Base-by-base conservation (phyloP, 2,113 vertebrate genomes). In the Pogona vitticeps region DNA sequence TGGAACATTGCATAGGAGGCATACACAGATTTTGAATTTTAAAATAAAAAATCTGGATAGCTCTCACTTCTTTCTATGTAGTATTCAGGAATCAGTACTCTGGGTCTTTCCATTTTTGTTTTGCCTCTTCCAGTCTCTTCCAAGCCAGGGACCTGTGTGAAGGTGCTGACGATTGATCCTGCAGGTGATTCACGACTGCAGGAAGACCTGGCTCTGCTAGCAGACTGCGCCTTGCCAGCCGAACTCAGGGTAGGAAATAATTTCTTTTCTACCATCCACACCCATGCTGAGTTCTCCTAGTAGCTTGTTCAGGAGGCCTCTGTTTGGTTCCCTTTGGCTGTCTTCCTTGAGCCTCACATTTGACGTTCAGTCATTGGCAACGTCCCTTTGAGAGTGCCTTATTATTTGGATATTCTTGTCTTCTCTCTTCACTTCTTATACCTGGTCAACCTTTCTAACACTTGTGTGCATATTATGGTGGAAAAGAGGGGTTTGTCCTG, bases 101-200 rank as follows among this genome's bases (percentile, higher is more conserved):
- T 56, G 23, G 59, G 56, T 75, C 38, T 82, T 83, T 52, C 58
- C 59, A 7, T 38, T 83, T 70, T 86, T 2, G 20, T 77, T 91
- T 76, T 94, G 13, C 80, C 71, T 93, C 86, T 93, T 86, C 15
- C 93, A 99, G 98, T 99, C 89, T 98, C 97, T 76, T 98, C 98
- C 94, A 99, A 99, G 92, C 98, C 98, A 5, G 98, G 98, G 87
- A 98, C 98, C 0, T 98, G 98, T 90, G 98, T 99, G 94, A 99
- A 99, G 93, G 98, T 99, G 83, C 96, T 99, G 90, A 99, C 97
- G 86, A 97, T 99, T 89, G 98, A 99, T 7, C 94, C 98, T 38
- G 92, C 96, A n/a, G 95, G 94, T 38, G 97, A 96, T 94, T 96
- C 97, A 86, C 97, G 92, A 88, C 96, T 99, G 56, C 98, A 97